Base-by-base conservation (phyloP, 2,888 invertebrate genomes). In the Sinohyriopsis cumingii region DNA sequence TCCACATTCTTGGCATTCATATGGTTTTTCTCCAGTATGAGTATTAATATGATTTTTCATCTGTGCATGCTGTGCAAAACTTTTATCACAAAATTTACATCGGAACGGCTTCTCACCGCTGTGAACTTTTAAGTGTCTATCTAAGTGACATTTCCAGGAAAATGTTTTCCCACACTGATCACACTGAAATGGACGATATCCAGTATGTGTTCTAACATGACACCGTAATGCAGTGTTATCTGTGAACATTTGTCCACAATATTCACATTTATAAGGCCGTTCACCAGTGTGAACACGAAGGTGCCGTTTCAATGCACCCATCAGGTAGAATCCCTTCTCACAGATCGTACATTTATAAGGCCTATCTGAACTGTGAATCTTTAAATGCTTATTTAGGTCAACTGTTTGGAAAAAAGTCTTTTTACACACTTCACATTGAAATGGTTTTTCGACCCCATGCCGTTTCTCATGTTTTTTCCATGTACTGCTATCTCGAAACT, bases 161-260 rank as follows among this genome's bases (percentile, higher is more conserved):
- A 98, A 98, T 12, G 97, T 97, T 0, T 97, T 95, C 0, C 98
- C 97, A 89, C 98, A 98, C n/a, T 97, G 92, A 87, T 96, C 95
- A 89, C 98, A 98, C 79, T 96, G 95, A 88, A 95, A 90, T n/a
- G 88, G 88, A 69, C 86, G 86, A 67, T 82, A 81, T 19, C 86
- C 86, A 15, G 84, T 82, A 73, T 89, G 88, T 57, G 87, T 89
- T 22, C 84, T 79, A 69, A 78, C 80, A 73, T 89, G 88, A 19
- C 87, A 86, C 69, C 98, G 98, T 63, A 98, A 92, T 76, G 96
- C 96, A 91, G 98, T 98, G 67, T 96, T 96, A 91, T 98, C 98
- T 0, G 97, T 97, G 90, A 98, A 98, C 81, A 96, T 93, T 91
- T 91, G 81, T 96, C 94, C 94, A 90, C 98, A 92, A 61, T 91